Base-by-base conservation (phyloP, 1,140 invertebrate genomes). In the Apolygus lucorum region DNA sequence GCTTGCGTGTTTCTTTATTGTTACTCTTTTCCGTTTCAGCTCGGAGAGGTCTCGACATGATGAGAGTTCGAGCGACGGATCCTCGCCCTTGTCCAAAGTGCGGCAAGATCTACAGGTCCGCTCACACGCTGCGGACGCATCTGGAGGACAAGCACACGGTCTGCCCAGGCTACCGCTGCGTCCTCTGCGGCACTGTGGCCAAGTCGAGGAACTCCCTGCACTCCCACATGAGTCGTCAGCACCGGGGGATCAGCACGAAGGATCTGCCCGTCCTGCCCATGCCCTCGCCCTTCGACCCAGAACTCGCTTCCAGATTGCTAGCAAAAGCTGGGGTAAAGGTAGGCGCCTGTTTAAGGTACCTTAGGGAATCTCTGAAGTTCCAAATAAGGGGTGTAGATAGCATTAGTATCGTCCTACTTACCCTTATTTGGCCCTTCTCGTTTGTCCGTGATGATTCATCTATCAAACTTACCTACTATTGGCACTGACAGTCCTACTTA, bases 91-190 rank as follows among this genome's bases (percentile, higher is more conserved):
- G 92, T 79, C 92, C 92, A 8, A 93, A 95, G 78, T 95, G 92
- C 78, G 91, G 92, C 1, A 95, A 95, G 81, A 94, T 94, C 76
- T 95, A 95, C 78, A 83, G 92, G 26, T 93, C 91, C 2, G 92
- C 92, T 1, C 92, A 94, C 77, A 95, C 92, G 0, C 81, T 95
- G 69, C 83, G 92, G 62, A 94, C 92, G 1, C 92, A 95, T 80
- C 82, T 95, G 68, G 92, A 95, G 79, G 92, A 94, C 77, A 95
- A 95, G 77, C 92, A 95, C 79, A 94, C 92, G 8, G 87, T 94
- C 73, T 95, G 92, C 77, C 92, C 92, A 0, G 92, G 92, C 28
- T 95, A 94, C 75, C 84, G 92, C 22, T 95, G 92, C 78, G 92
- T 94, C 1, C 82, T 95, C 0, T 95, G 92, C 79, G 92, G 92